Percentiles rank a stretch among this genome's conserved stretches.
Conservation (phyloP, 1,140 invertebrate genomes). For the Eriosoma lanigerum region DNA sequence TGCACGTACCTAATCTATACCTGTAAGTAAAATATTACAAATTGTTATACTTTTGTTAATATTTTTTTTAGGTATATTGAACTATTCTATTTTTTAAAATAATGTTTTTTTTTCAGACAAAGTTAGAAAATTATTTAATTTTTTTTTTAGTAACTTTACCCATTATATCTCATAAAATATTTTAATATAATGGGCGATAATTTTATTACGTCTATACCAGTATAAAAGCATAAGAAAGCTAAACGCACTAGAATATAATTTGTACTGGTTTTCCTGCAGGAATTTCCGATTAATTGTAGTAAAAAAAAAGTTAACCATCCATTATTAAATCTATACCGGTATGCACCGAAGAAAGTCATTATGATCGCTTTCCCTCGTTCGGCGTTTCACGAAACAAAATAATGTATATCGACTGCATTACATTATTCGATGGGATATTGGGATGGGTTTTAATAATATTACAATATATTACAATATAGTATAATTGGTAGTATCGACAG, state of each 20-base stretch:
- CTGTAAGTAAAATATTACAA: too few species aligned
- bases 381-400: constrained; percentile 44
- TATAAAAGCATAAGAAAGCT: constrained; percentile 20
- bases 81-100: too few species aligned
- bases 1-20: too few species aligned
- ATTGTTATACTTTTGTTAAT: too few species aligned
- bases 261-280: constrained; percentile 27
- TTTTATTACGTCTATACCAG: neutral
- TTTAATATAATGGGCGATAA: neutral
- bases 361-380: constrained; percentile 51
- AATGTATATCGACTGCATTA: neutral
- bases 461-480: too few species aligned
- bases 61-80: too few species aligned
- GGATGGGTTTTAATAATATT: too few species aligned
- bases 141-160: neutral
- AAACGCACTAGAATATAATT: neutral
- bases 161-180: too few species aligned
- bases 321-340: constrained; percentile 34
- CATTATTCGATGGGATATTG: too few species aligned
- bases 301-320: constrained; percentile 47
- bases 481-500: too few species aligned
- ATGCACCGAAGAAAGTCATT: constrained; percentile 44
- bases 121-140: too few species aligned
- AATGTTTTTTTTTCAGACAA: too few species aligned
- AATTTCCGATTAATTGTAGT: constrained; percentile 46